Evolutionary conservation across 2,888 invertebrate species (phyloP).

Genomic region (Nemoura dubitans): DNA sequence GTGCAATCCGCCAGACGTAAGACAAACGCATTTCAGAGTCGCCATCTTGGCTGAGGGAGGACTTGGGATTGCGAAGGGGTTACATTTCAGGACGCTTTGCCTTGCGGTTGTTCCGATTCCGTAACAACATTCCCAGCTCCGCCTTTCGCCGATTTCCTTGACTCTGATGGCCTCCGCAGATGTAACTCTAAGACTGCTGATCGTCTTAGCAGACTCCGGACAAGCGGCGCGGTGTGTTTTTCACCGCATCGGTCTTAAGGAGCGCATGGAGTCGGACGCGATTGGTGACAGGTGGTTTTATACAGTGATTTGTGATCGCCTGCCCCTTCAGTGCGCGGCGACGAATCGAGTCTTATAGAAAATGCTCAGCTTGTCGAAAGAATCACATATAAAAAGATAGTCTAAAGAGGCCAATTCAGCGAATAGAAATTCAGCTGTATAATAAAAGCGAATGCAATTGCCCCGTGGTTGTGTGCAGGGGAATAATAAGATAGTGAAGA

Average conservation of each 20-base stretch:
- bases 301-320: conserved; percentile 33
- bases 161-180: conserved; percentile 1
- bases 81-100: not conserved
- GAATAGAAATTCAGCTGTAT: conserved; percentile 46
- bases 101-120: not conserved
- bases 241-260: not conserved
- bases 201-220: conserved; percentile 16
- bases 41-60: not conserved
- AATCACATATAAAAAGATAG: not conserved
- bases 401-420: conserved; percentile 49
- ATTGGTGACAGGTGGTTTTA: conserved; percentile 32
- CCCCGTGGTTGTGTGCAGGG: conserved; percentile 4
- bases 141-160: conserved; percentile 41
- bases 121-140: conserved; percentile 43
- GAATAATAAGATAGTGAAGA: conserved; percentile 30
- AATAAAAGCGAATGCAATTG: conserved; percentile 41
- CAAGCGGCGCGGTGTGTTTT: conserved; percentile 20
- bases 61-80: not conserved
- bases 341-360: conserved; percentile 16
- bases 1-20: not conserved
- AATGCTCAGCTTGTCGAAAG: not conserved
- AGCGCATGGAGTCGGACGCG: not conserved
- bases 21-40: not conserved
- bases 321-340: conserved; percentile 18
- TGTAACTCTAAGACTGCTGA: conserved; percentile 8